Evolutionary conservation across 2,113 vertebrate species (phyloP).

Genomic region (Cettia cetti): DNA sequence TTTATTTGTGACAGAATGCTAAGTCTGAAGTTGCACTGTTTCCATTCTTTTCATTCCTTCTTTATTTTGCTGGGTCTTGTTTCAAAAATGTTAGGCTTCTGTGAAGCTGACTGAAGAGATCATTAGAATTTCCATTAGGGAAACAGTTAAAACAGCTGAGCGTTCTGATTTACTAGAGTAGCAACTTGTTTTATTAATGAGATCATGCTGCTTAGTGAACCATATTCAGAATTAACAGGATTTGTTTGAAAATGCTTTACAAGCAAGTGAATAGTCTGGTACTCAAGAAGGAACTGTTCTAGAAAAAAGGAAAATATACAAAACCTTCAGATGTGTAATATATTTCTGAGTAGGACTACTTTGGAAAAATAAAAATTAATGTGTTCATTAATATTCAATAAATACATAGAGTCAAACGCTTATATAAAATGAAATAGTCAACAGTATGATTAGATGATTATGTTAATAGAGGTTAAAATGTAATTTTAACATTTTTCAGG

Average conservation of each 20-base stretch:
- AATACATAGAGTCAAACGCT: neutral
- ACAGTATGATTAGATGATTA: constrained; percentile 17
- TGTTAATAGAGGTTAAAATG: constrained; percentile 10
- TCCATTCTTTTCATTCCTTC: neutral
- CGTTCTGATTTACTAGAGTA: constrained; percentile 55
- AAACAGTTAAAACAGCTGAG: constrained; percentile 42
- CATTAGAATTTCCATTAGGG: constrained; percentile 41
- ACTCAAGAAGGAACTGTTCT: constrained; percentile 12
- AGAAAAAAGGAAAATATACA: neutral
- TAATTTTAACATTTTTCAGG: constrained; percentile 11
- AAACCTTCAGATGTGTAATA: neutral
- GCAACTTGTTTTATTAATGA: constrained; percentile 44
- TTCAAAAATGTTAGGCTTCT: neutral
- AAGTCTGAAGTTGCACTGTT: neutral
- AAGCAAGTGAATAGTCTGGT: constrained; percentile 26
- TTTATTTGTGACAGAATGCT: neutral
- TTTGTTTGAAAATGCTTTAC: constrained; percentile 48
- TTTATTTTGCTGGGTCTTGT: neutral
- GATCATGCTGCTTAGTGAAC: constrained; percentile 45
- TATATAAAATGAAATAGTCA: constrained; percentile 25
- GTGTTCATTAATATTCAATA: constrained; percentile 35
- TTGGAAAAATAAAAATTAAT: constrained; percentile 18
- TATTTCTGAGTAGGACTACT: neutral
- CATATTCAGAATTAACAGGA: constrained; percentile 56
- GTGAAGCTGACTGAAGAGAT: constrained; percentile 11